Conservation (phyloP, 1,140 invertebrate species). For the Drosophila willistoni region DNA sequence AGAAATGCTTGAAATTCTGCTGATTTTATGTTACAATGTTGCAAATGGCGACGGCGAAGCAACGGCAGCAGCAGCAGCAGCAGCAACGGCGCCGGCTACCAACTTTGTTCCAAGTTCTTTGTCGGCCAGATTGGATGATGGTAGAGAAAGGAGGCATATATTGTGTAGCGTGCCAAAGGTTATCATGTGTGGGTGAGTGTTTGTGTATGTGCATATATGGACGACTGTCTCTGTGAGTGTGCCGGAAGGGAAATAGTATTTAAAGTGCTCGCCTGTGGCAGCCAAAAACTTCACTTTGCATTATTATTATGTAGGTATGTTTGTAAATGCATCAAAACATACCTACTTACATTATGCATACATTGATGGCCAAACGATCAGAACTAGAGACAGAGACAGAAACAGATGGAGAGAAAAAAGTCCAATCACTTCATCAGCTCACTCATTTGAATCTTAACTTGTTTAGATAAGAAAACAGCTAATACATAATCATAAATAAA, state of each 20-base stretch:
- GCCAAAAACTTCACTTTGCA: constrained; percentile 20
- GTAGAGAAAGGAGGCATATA: background rate
- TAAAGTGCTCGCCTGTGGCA: constrained; percentile 20
- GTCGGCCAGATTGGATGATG: constrained; percentile 10
- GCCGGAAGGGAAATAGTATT: constrained; percentile 22
- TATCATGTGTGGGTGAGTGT: constrained; percentile 7
- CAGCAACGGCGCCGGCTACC: background rate
- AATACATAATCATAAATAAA: too few relatives aligned
- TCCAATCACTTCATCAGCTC: too few relatives aligned
- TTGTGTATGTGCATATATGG: background rate
- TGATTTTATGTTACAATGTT: constrained; percentile 32
- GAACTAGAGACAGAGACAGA: too few relatives aligned
- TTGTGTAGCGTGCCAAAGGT: constrained; percentile 18
- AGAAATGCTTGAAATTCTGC: constrained; percentile 31
- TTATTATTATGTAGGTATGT: constrained; percentile 22
- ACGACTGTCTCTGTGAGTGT: background rate
- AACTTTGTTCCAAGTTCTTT: constrained; percentile 28
- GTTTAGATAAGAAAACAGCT: too few relatives aligned
- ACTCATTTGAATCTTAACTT: too few relatives aligned
- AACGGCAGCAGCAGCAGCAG: background rate
- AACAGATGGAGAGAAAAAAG: too few relatives aligned
- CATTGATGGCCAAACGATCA: background rate
- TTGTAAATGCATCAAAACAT: background rate
- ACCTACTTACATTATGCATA: constrained; percentile 4
- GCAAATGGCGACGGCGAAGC: constrained; percentile 16